phyloP scores from a whole-genome alignment of 2,888 invertebrate genomes.

The Sthenelais limicola region DNA sequence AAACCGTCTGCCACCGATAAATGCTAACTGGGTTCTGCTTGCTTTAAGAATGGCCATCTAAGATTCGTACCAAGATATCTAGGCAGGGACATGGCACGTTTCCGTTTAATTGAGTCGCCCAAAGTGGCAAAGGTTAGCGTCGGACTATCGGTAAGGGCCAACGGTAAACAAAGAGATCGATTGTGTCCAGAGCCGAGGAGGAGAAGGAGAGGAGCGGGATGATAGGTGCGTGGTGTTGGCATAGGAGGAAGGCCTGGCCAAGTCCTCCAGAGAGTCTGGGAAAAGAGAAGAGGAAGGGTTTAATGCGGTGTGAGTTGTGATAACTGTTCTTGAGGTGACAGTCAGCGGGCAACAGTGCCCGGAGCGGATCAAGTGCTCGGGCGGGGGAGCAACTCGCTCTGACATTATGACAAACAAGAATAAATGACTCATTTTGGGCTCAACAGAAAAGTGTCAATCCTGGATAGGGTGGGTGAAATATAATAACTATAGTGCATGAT shows the following conservation, averaged over 20 bases:
- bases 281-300: too few relatives aligned
- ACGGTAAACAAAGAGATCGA: too few relatives aligned
- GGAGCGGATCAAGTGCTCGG: constrained; percentile 8
- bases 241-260: too few relatives aligned
- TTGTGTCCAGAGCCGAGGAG: too few relatives aligned
- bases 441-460: too few relatives aligned
- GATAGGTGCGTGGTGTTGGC: too few relatives aligned
- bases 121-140: constrained; percentile 25
- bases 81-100: constrained; percentile 13
- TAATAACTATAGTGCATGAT: too few relatives aligned
- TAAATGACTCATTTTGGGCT: neutral
- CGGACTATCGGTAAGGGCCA: too few relatives aligned
- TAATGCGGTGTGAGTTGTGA: constrained; percentile 15
- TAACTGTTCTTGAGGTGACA: neutral
- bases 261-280: too few relatives aligned
- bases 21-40: constrained; percentile 14
- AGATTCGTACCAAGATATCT: constrained; percentile 19
- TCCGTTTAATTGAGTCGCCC: constrained; percentile 10
- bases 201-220: neutral
- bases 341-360: neutral
- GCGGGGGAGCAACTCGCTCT: constrained; percentile 13
- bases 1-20: neutral
- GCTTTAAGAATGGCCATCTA: constrained; percentile 15
- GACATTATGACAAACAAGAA: neutral
- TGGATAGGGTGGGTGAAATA: too few relatives aligned